Conservation (phyloP, 2,113 vertebrate species). For the Hippocampus guttulatus region DNA sequence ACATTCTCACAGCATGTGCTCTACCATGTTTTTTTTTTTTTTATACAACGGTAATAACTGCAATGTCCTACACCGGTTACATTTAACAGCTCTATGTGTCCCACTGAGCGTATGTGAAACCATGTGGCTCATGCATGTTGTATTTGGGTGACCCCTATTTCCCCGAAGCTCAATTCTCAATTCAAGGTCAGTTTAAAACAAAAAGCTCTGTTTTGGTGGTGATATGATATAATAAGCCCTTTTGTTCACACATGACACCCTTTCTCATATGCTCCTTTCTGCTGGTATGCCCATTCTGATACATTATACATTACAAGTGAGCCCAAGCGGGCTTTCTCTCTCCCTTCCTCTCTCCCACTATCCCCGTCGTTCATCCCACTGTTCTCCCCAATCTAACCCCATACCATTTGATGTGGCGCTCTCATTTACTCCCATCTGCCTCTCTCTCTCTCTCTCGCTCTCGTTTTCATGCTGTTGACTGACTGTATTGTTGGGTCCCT, state of each 20-base stretch:
- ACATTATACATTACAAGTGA: slow-evolving; percentile 66
- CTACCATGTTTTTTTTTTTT: neutral
- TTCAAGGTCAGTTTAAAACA: neutral
- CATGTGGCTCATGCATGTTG: neutral
- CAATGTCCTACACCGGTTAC: neutral
- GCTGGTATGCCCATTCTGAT: slow-evolving; percentile 47
- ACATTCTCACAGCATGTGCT: no score
- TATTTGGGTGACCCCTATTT: neutral
- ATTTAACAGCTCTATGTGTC: neutral
- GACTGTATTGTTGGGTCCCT: slow-evolving; percentile 19
- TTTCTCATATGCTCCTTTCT: slow-evolving; percentile 47
- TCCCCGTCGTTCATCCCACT: slow-evolving; percentile 10
- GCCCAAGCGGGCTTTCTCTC: slow-evolving; percentile 40
- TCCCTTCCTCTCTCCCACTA: neutral
- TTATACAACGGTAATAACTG: neutral
- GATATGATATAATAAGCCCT: neutral
- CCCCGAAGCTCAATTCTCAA: neutral
- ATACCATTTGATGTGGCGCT: slow-evolving; percentile 7
- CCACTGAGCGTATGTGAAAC: neutral
- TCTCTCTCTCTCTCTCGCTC: neutral
- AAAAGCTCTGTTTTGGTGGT: neutral
- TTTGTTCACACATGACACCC: slow-evolving; percentile 2
- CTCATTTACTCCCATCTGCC: neutral
- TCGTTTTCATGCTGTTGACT: slow-evolving; percentile 8
- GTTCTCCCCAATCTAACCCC: neutral